phyloP scores from a whole-genome alignment of 2,888 invertebrate genomes.

The Campaea margaritaria region DNA sequence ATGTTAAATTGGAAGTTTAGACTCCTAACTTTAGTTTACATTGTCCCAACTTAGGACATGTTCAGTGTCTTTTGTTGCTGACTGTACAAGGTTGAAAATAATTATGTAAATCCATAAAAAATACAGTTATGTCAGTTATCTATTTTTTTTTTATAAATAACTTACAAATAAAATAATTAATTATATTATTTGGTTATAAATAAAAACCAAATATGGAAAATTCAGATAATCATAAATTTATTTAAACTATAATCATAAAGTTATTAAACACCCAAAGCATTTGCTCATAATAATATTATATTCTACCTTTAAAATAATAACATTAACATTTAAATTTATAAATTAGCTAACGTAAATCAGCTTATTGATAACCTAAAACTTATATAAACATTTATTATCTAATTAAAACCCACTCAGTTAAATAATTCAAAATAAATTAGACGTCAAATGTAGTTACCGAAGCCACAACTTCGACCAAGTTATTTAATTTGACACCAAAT shows the following conservation, averaged over 20 bases:
- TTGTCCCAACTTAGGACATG: too few species aligned
- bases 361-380: background rate
- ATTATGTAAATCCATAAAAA: too few species aligned
- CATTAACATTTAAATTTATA: background rate
- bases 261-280: background rate
- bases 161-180: too few species aligned
- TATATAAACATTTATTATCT: background rate
- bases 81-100: too few species aligned
- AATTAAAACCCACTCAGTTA: background rate
- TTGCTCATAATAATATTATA: background rate
- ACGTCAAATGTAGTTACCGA: slow-evolving; percentile 19
- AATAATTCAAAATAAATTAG: slow-evolving; percentile 2
- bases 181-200: too few species aligned
- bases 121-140: too few species aligned
- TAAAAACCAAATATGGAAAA: too few species aligned
- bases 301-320: background rate
- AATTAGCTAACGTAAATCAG: background rate
- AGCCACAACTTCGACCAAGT: slow-evolving; percentile 37
- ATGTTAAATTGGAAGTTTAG: too few species aligned
- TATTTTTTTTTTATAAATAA: too few species aligned
- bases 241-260: background rate
- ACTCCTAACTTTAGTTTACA: too few species aligned
- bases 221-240: background rate
- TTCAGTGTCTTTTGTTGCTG: too few species aligned
- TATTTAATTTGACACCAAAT: slow-evolving; percentile 41